phyloP scores from a whole-genome alignment of 2,113 vertebrate genomes.

The Circaetus gallicus region DNA sequence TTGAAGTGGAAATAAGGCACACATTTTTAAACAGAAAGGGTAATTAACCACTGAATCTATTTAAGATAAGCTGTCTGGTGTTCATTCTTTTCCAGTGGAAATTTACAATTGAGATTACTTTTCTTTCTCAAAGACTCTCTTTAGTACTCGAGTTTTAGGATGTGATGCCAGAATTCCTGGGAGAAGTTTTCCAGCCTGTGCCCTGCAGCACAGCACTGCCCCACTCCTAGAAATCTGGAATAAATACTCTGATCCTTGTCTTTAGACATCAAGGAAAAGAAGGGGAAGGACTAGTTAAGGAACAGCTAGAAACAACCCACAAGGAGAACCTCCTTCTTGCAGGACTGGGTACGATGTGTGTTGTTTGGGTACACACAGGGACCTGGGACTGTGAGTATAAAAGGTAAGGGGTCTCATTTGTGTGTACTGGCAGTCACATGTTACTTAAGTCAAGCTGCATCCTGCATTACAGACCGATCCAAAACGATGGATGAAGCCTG shows the following conservation, averaged over 20 bases:
- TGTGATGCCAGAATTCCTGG: not conserved
- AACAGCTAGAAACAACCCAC: not conserved
- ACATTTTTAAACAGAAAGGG: slow-evolving; percentile 61
- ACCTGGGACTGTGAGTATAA: too few relatives aligned
- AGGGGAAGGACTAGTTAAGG: not conserved
- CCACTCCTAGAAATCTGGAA: not conserved
- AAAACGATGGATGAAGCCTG: not conserved
- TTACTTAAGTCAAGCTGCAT: not conserved
- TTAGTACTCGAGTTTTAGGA: not conserved
- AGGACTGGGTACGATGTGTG: not conserved
- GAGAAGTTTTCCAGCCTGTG: not conserved
- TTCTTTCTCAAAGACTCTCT: not conserved
- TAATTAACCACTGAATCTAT: slow-evolving; percentile 66
- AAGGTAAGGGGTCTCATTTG: not conserved
- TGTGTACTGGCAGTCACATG: not conserved
- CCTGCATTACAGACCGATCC: not conserved
- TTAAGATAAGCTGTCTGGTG: slow-evolving; percentile 37
- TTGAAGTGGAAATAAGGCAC: slow-evolving; percentile 62
- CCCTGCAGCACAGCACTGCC: not conserved
- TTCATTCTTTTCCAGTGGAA: slow-evolving; percentile 31
- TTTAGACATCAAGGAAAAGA: not conserved
- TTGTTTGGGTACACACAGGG: not conserved
- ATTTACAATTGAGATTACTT: slow-evolving; percentile 50
- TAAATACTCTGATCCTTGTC: not conserved
- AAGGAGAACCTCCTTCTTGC: not conserved